Percentiles rank a stretch among this genome's conserved stretches.
Evolutionary conservation across 2,888 invertebrate species (phyloP).

Genomic region (Lycaena phlaeas): DNA sequence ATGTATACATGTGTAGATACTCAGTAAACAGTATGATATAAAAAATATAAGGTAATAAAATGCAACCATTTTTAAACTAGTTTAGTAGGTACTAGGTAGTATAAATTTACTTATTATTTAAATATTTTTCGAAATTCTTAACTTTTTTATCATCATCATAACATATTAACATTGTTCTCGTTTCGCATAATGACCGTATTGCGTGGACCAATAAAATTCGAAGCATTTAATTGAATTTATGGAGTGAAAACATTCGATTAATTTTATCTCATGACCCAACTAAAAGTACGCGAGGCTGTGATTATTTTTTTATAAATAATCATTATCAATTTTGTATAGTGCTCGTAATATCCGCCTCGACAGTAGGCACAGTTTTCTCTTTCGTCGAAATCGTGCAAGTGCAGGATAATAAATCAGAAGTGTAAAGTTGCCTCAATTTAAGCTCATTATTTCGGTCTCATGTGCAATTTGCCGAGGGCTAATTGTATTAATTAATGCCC

Average conservation of each 20-base stretch:
- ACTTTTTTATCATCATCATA: background rate
- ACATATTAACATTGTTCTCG: background rate
- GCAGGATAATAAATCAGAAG: constrained; percentile 71
- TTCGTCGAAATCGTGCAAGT: constrained; percentile 67
- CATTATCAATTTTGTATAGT: constrained; percentile 65
- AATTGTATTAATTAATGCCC: constrained; percentile 71
- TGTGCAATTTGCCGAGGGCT: constrained; percentile 66
- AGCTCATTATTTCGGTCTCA: constrained; percentile 68
- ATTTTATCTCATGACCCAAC: constrained; percentile 49
- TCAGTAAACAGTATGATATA: too few species aligned
- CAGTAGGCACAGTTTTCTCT: constrained; percentile 66
- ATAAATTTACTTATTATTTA: too few species aligned
- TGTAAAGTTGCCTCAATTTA: constrained; percentile 70
- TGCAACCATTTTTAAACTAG: too few species aligned
- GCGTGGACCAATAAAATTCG: background rate
- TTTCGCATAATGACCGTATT: background rate
- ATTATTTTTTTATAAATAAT: constrained; percentile 68
- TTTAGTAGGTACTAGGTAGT: too few species aligned
- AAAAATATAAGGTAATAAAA: too few species aligned
- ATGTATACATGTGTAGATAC: too few species aligned
- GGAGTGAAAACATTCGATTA: constrained; percentile 62
- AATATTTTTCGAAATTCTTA: too few species aligned
- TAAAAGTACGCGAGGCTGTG: constrained; percentile 41
- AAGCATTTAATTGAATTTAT: constrained; percentile 24
- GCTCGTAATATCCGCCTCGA: constrained; percentile 58